These are phyloP conservation scores for Alentia gelatinosa DNA, from an alignment of 2,888 invertebrate genomes.

Conservation along the genomic window DNA sequence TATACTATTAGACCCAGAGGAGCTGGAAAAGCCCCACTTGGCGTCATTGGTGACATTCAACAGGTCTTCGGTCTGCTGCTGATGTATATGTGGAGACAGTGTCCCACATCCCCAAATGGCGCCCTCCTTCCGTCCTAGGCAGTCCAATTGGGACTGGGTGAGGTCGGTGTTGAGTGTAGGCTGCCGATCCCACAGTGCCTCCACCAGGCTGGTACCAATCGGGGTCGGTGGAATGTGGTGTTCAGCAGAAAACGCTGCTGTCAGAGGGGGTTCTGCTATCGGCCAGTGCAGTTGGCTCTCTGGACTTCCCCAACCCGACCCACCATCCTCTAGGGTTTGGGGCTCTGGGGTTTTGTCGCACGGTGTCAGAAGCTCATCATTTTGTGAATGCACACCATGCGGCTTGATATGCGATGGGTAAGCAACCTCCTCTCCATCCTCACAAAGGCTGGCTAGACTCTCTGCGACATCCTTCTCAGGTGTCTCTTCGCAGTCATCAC, in stretches of 20 bases:
- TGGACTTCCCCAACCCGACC: neutral
- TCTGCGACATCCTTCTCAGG: neutral
- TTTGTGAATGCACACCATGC: neutral
- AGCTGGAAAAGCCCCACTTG: slow-evolving; percentile 15
- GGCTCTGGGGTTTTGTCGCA: neutral
- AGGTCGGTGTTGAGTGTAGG: neutral
- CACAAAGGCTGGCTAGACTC: neutral
- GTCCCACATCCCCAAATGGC: neutral
- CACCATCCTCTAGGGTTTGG: neutral
- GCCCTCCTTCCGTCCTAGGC: neutral
- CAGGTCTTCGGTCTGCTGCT: neutral
- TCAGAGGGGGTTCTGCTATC: neutral
- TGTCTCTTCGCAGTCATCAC: neutral
- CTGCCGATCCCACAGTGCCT: neutral
- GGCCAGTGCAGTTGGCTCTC: neutral
- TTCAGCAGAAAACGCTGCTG: neutral
- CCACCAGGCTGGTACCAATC: neutral
- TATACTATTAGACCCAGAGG: neutral
- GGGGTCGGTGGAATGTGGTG: neutral
- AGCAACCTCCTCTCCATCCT: neutral
- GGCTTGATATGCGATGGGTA: slow-evolving; percentile 25
- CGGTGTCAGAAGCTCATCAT: neutral
- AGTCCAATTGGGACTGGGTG: neutral
- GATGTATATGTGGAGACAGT: neutral
- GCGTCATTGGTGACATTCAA: neutral